Conservation (phyloP, 2,113 vertebrate genomes). For the Ctenodactylus gundi region DNA sequence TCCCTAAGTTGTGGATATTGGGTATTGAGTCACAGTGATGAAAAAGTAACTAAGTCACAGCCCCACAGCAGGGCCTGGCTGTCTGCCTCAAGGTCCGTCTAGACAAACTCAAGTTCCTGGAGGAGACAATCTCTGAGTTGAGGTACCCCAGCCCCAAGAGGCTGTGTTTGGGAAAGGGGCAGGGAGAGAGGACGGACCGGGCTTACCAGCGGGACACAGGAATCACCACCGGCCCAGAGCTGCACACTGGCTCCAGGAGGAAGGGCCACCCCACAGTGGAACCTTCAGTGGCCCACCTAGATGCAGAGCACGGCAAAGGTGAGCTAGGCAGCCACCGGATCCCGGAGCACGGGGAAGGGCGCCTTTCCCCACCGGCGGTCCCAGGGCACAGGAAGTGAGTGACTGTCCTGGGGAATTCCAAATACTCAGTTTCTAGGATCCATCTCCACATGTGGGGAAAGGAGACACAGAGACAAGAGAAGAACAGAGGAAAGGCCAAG, state of each 20-base stretch:
- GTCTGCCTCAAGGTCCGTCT: not conserved
- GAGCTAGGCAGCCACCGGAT: not conserved
- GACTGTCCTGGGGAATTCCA: too few species aligned
- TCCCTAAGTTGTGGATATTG: too few species aligned
- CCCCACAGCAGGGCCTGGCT: not conserved
- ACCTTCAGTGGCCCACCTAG: not conserved
- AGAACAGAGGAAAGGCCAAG: not conserved
- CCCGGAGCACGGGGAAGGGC: too few species aligned
- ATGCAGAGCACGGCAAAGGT: not conserved
- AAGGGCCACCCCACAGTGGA: too few species aligned
- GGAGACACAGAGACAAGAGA: not conserved
- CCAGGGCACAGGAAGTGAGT: too few species aligned
- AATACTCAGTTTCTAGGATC: too few species aligned
- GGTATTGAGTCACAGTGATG: too few species aligned
- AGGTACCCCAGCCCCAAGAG: not conserved
- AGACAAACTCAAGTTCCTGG: not conserved
- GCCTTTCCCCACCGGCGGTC: too few species aligned
- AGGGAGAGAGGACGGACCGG: not conserved
- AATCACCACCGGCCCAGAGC: too few species aligned
- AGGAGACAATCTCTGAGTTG: not conserved
- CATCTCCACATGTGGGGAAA: not conserved
- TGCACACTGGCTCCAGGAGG: not conserved
- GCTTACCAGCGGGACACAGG: not conserved
- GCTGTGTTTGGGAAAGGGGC: not conserved
- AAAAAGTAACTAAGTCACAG: too few species aligned